Base-by-base conservation (phyloP, 2,797 vertebrate genomes). In the Cirrhinus molitorella region DNA sequence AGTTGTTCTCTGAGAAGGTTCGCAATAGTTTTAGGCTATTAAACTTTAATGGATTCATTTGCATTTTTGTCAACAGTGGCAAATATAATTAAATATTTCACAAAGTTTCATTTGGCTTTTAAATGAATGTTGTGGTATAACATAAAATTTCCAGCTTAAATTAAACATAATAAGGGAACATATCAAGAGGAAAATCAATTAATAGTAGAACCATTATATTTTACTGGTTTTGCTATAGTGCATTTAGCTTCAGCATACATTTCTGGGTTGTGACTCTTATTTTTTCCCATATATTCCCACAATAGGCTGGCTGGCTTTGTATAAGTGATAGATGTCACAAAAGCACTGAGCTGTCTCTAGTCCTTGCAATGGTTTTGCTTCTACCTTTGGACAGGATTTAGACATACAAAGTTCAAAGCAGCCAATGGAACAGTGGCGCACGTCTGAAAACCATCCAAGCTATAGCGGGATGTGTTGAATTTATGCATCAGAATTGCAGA, bases 1-100 rank as follows among this genome's bases (percentile, higher is more conserved):
- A 66, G 80, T 71, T 89, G 81, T 80, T 87, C 65, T 80, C 70
- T 70, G 72, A 59, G 65, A 84, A 72, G 73, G 67, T 63, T 81
- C 7, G 53, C 79, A 88, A 88, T 82, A 78, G 53, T 86, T 78
- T 78, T 67, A 66, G 70, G 80, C 63, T 78, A 89, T 88, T 85
- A 88, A 88, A 89, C 45, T 88, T 89, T 88, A 87, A 89, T 89
- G 88, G 78, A 61, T 83, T 88, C 80, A 81, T 87, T 86, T 88
- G 68, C 77, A 87, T 86, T 45, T 85, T 82, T 83, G 76, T 86
- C 55, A 88, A 85, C 83, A 74, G 70, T 75, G 53, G 73, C 12
- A 86, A 88, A 85, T 78, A 84, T 61, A 80, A 81, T 85, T 83
- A 86, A 85, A 87, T 74, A 87, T 88, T 88, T 85, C 66, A n/a